Percentiles rank a stretch among this genome's conserved stretches.
phyloP scores from a whole-genome alignment of 1,140 invertebrate genomes.

The Neodiprion pinetum region DNA sequence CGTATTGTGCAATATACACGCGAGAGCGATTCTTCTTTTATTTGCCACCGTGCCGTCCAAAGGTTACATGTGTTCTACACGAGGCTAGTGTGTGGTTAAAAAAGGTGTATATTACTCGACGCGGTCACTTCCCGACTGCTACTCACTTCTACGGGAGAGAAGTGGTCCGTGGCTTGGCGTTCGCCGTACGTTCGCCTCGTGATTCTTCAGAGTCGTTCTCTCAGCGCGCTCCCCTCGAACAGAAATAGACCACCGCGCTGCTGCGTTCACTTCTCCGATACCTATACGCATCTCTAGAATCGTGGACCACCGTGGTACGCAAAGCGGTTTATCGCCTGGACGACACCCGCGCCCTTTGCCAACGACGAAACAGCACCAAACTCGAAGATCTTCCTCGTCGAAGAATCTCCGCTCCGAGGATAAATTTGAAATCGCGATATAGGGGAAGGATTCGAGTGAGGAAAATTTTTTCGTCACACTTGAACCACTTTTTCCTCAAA shows the following conservation, averaged over 20 bases:
- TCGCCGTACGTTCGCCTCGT: not conserved
- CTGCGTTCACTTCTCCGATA: slow-evolving; percentile 61
- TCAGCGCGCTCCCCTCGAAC: slow-evolving; percentile 50
- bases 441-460: too few species aligned
- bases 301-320: slow-evolving; percentile 1
- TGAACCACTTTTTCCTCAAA: too few species aligned
- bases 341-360: not conserved
- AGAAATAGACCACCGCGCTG: slow-evolving; percentile 56
- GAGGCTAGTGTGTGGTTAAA: not conserved
- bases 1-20: too few species aligned
- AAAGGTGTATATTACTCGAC: slow-evolving; percentile 3
- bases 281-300: slow-evolving; percentile 16
- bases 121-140: slow-evolving; percentile 6
- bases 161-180: not conserved
- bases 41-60: too few species aligned
- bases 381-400: too few species aligned
- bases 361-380: not conserved
- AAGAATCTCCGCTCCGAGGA: too few species aligned
- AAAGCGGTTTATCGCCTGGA: slow-evolving; percentile 4
- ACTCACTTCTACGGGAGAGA: slow-evolving; percentile 1
- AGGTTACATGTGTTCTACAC: too few species aligned
- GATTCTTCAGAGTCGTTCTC: slow-evolving; percentile 51
- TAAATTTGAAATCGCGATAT: too few species aligned
- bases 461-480: too few species aligned
- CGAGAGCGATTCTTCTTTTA: too few species aligned